Percentiles rank a stretch among this genome's conserved stretches.
phyloP scores from a whole-genome alignment of 2,113 vertebrate genomes.

The Alligator sinensis region DNA sequence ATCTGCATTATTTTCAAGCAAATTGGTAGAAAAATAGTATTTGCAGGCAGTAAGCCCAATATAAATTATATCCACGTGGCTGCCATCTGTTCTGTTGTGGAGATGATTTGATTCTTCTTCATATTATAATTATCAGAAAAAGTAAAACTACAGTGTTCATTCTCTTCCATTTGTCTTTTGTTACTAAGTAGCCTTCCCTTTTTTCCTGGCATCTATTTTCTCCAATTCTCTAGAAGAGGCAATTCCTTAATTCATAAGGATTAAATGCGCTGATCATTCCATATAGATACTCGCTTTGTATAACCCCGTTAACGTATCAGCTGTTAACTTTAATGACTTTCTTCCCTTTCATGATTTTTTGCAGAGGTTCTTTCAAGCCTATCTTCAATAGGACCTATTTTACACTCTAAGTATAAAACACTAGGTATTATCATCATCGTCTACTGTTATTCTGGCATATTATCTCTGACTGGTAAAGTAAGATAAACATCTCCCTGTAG shows the following conservation, averaged over 20 bases:
- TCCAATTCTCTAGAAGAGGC: not conserved
- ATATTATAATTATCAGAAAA: not conserved
- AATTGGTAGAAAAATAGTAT: slow-evolving; percentile 3
- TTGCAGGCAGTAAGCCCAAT: not conserved
- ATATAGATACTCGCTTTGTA: not conserved
- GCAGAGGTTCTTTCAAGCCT: not conserved
- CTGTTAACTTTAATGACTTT: not conserved
- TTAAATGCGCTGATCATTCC: not conserved
- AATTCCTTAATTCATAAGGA: not conserved
- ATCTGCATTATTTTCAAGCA: slow-evolving; percentile 14
- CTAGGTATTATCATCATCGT: not conserved
- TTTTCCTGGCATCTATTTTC: not conserved
- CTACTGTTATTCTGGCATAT: not conserved
- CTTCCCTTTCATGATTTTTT: not conserved
- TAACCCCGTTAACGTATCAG: not conserved
- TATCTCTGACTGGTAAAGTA: not conserved
- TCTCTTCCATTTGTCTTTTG: not conserved
- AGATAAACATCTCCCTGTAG: not conserved
- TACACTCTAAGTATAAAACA: too few species aligned
- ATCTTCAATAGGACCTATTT: too few species aligned
- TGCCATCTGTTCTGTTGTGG: slow-evolving; percentile 2
- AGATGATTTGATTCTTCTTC: slow-evolving; percentile 25
- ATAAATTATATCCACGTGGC: not conserved
- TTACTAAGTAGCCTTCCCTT: not conserved
- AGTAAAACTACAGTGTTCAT: not conserved